Conservation (phyloP, 2,113 vertebrate species). For the Vimba vimba region DNA sequence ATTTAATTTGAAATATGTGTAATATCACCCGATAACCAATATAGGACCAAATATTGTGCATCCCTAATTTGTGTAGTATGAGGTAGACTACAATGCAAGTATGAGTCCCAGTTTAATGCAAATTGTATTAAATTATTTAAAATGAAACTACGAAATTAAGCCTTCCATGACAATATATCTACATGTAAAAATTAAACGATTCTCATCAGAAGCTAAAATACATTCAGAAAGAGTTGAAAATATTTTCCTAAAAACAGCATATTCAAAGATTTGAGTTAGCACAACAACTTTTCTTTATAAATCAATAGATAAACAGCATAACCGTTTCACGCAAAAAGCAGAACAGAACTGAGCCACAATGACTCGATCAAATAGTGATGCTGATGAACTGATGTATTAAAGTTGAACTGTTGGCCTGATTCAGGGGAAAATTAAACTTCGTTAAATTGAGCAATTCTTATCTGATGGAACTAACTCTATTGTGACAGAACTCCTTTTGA, state of each 20-base stretch:
- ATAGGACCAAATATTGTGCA: neutral
- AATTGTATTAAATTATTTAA: neutral
- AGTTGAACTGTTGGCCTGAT: neutral
- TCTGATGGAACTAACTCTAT: constrained; percentile 23
- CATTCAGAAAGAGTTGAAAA: neutral
- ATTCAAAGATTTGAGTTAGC: neutral
- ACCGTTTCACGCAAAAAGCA: constrained; percentile 32
- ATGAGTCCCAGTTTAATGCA: neutral
- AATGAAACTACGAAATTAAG: neutral
- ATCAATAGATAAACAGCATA: constrained; percentile 24
- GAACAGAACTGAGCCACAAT: constrained; percentile 38
- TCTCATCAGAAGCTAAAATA: neutral
- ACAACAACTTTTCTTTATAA: neutral
- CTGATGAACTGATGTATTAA: constrained; percentile 2
- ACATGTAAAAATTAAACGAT: too few relatives aligned
- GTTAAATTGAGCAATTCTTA: constrained; percentile 34
- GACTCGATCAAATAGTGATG: constrained; percentile 8
- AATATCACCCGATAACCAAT: neutral
- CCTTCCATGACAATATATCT: neutral
- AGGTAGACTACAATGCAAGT: neutral
- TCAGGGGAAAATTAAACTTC: neutral
- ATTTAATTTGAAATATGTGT: too few relatives aligned
- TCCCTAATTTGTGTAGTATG: neutral
- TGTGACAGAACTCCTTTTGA: neutral
- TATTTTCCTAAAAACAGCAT: neutral